Conservation (phyloP, 2,888 invertebrate species). For the Zhengitettix transpicula region DNA sequence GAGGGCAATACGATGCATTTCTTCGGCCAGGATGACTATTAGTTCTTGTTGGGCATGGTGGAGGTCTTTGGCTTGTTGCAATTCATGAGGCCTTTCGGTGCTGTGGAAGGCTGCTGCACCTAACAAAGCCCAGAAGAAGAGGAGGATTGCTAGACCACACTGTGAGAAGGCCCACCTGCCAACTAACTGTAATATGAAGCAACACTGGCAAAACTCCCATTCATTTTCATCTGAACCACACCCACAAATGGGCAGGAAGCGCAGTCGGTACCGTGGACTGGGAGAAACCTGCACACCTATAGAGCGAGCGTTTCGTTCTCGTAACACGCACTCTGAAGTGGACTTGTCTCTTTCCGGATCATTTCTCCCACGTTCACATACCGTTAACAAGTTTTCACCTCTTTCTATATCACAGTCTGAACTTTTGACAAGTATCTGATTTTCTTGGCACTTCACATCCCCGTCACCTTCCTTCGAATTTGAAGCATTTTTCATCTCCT, state of each 20-base stretch:
- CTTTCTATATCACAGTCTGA: background rate
- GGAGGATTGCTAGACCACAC: constrained; percentile 37
- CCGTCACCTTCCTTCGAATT: no score
- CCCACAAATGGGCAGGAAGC: constrained; percentile 33
- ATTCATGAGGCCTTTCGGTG: constrained; percentile 48
- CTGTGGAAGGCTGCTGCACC: constrained; percentile 45
- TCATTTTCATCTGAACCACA: constrained; percentile 1
- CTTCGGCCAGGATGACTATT: constrained; percentile 43
- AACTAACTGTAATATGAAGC: constrained; percentile 2
- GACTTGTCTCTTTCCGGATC: background rate
- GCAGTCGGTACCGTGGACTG: constrained; percentile 33
- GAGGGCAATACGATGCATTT: constrained; percentile 31
- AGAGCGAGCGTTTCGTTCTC: constrained; percentile 1
- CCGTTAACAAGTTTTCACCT: background rate
- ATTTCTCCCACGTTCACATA: background rate
- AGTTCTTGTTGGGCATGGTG: constrained; percentile 37
- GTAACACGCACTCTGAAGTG: background rate
- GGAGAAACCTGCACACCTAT: constrained; percentile 29
- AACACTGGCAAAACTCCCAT: background rate
- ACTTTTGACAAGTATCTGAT: background rate
- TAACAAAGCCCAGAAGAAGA: constrained; percentile 42
- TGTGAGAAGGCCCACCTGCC: constrained; percentile 36
- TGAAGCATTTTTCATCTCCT: no score
- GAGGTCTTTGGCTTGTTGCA: constrained; percentile 37
- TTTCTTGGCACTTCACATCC: background rate